Base-by-base conservation (phyloP, 2,888 invertebrate genomes). In the Hydraecia micacea region DNA sequence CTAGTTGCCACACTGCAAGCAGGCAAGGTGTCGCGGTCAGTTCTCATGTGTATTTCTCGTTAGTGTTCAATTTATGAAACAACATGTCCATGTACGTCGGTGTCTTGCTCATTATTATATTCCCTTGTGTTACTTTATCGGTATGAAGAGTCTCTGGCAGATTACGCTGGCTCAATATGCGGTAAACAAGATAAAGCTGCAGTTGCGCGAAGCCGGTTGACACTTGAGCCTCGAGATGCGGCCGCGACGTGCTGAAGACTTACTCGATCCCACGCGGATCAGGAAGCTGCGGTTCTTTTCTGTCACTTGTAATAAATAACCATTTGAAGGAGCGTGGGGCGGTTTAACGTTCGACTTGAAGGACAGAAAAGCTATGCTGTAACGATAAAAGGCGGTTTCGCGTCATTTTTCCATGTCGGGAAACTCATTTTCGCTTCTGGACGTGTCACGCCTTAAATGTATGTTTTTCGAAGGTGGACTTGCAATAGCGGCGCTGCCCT, bases 281-380 rank as follows among this genome's bases (percentile, higher is more conserved):
- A 93, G 95, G 95, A 96, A 95, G 92, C 94, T 95, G 95, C 89
- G 95, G 95, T 94, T 93, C 90, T 93, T 91, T 91, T 89, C 88
- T 90, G 86, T 87, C 89, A 87, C 89, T 90, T 90, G 90, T 90
- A 91, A 93, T 92, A 91, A 92, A 92, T 93, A 93, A 91, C 87
- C 85, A 82, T 86, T 89, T 80, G 85, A 89, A 88, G 90, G 87
- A 91, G 89, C 87, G 85, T 84, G 80, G 84, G 87, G 80, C 75
- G 80, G 86, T 80, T 91, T 91, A 91, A 91, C 88, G 87, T 89
- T 90, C 86, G 83, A 88, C 86, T 89, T 86, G 84, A 71, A 65
- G 55, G 63, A 76, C 36, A 66, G 32, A 21, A 72, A 89, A 90
- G 90, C 90, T 90, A 89, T 89, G 86, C 85, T 90, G 89, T 91